phyloP scores from a whole-genome alignment of 2,797 vertebrate species.

The Enteromius treurensis region DNA sequence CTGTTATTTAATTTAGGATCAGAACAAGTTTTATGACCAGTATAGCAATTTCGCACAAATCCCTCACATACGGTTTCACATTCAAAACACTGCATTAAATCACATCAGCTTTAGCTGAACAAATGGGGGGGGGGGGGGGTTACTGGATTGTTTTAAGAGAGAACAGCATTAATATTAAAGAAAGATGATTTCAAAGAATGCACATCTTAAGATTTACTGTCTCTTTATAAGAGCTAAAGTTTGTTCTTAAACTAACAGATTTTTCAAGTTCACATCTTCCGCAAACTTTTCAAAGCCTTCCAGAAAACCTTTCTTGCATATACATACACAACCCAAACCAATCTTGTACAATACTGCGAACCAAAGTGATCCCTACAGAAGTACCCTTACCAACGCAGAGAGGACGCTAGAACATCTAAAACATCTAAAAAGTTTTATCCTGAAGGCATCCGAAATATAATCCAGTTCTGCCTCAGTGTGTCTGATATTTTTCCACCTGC shows the following conservation, averaged over 20 bases:
- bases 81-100: conserved; percentile 22
- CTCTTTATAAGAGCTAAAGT: not conserved
- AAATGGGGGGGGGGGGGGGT: not conserved
- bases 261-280: not conserved
- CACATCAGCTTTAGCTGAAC: not conserved
- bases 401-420: not conserved
- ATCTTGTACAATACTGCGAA: conserved; percentile 17
- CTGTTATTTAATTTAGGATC: not conserved
- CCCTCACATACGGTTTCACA: not conserved
- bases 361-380: conserved; percentile 7
- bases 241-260: conserved; percentile 9
- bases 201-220: not conserved
- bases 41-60: not conserved
- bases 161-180: conserved; percentile 30
- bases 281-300: conserved; percentile 16
- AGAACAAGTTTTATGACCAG: not conserved
- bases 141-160: conserved; percentile 14
- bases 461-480: not conserved
- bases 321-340: conserved; percentile 16
- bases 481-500: conserved; percentile 5
- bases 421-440: not conserved
- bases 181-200: conserved; percentile 4
- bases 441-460: conserved; percentile 15
- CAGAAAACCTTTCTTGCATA: conserved; percentile 1
- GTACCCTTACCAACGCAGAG: not conserved